Base-by-base conservation (phyloP, 2,113 vertebrate genomes). In the Lutjanus erythropterus region DNA sequence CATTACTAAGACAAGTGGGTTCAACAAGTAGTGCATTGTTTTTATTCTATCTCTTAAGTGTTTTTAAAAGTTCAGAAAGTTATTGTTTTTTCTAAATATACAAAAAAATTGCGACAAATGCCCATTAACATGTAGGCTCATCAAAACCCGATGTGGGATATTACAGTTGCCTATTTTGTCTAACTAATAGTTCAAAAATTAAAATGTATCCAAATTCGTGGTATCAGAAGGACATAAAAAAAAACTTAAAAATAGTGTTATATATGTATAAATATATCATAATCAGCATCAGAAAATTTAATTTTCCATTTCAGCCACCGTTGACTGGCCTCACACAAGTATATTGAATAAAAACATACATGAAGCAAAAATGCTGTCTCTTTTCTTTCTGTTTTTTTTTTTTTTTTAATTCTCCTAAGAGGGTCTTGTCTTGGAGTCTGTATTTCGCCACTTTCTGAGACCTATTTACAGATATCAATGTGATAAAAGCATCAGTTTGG, bases 371-470 rank as follows among this genome's bases (percentile, higher is more conserved):
- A 9, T 37, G 35, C 35, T 37, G 35, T 37, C 35, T 60, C 59
- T 25, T 25, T 35, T 3, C 29, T 64, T 42, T 42, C 33, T 37
- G 6, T 37, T 33, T 42, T 44, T 23, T 58, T 21, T 35, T 37
- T 21, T n/a, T n/a, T 21, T 33, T 37, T 35, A 37, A n/a, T 72
- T 47, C 12, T 21, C 21, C 69, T 58, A 2, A 31, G 27, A 29
- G 10, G 31, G 27, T 66, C 27, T 33, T 58, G 29, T 42, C 31
- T 16, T n/a, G 1, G 27, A 50, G 6, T 31, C 33, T 61, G 46
- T 53, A 73, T 81, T 78, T 70, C 46, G 3, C 59, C 41, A 33
- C 46, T 39, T 69, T 39, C 29, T 49, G 18, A 16, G n/a, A 52
- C 29, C 4, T 39, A 10, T 10, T 49, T 11, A 74, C 35, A 23